Evolutionary conservation across 2,797 vertebrate species (phyloP), one percentile per base, ranked within the genome.

Genomic region (Peromyscus aztecus): DNA sequence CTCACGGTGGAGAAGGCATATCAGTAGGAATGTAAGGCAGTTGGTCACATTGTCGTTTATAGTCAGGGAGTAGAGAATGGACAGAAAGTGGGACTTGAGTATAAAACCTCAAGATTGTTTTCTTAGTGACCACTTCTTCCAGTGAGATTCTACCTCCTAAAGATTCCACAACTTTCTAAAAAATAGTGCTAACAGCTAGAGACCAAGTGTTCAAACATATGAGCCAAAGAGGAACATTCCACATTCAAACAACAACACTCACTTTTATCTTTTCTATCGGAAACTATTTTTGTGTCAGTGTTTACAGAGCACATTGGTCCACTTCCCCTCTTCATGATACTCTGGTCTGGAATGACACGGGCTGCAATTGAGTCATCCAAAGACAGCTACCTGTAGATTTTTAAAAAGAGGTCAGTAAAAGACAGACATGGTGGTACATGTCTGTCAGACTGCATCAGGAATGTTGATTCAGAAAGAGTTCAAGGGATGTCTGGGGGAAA

Each of bases 201-300:
- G 14, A 57, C 10, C n/a, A 59, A 57, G n/a, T 88, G 8, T 73
- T 88, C n/a, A 31, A 73, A 57, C 34, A 40, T n/a, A 29, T 59
- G 52, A 59, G 52, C 27, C 24, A 57, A 88, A 31, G 52, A 34
- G 4, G 52, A 55, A 31, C 34, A 73, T 57, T 88, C 9, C 52
- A 57, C 9, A 73, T 57, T 73, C 49, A 40, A 87, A 57, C n/a
- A 31, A 55, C 24, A 73, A 40, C 14, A 40, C 16, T 31, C 31
- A 27, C 4, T 49, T 84, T 96, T 40, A 77, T 65, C 27, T 84
- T 95, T 80, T 94, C 65, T 29, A 88, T 59, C 29, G 55, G 55
- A 94, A 73, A 92, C 93, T 81, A 34, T 71, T 57, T 94, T 92
- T 57, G 31, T 80, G n/a, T 57, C 40, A 85, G 57, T 86, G 67